Evolutionary conservation across 2,888 invertebrate species (phyloP), one percentile per base, ranked within the genome.

Genomic region (Atethmia centrago): DNA sequence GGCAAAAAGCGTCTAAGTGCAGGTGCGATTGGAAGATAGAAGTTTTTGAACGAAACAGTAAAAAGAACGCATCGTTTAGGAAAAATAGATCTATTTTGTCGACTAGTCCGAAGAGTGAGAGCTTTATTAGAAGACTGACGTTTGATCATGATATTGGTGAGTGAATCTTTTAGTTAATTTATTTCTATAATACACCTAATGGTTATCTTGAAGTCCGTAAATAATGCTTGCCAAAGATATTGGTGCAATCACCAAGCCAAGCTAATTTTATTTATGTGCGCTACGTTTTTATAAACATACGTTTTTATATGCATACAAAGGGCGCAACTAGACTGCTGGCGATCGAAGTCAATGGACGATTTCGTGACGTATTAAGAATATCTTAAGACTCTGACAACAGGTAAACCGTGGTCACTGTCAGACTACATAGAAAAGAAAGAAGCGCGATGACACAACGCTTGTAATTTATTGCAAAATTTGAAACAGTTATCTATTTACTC

Each of bases 11-110:
- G 31, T 91, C 94, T 0, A 96, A 96, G 49, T 98, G 98, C 85
- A 87, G 94, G n/a, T 98, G 98, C 88, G 95, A 97, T 12, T 97
- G 97, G 97, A 97, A 97, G 89, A 90, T 96, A 73, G 94, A 97
- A 84, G 85, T 94, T 85, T 94, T 96, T 86, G 91, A 96, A 88
- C 93, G 96, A 84, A 97, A 95, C 56, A 95, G 94, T 61, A 95
- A 96, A 85, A 96, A 95, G 87, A 96, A 95, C 74, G 95, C 96
- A 0, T 96, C 96, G 79, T 95, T 96, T 63, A 96, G 97, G 80
- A 95, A 97, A 86, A 96, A 94, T 74, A 94, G 97, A 79, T 95
- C 97, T 58, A 95, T 93, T 53, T 89, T 96, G 77, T 96, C 96
- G 21, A 93, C 95, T 1, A 95, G 96, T 85, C 95, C 96, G 45